Conservation (phyloP, 2,797 vertebrate species). For the Petrocephalus schoutedeni region DNA sequence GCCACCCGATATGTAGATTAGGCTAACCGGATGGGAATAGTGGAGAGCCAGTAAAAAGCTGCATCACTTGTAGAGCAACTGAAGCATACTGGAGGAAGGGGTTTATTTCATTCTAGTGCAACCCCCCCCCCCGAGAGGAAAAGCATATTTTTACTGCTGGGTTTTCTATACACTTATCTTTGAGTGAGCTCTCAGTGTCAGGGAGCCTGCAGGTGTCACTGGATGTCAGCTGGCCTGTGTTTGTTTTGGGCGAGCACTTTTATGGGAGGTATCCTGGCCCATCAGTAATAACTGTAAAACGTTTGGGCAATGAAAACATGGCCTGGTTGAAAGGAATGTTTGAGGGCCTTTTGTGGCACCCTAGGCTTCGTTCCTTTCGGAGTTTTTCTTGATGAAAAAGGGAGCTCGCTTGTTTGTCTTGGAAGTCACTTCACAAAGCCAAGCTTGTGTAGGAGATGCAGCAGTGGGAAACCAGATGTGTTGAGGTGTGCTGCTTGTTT, state of each 20-base stretch:
- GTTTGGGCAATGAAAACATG: constrained; percentile 82
- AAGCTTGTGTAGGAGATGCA: constrained; percentile 45
- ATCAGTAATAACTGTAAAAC: constrained; percentile 76
- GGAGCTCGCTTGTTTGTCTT: constrained; percentile 70
- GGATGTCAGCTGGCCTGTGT: constrained; percentile 74
- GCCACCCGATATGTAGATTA: background rate
- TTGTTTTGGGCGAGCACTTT: constrained; percentile 73
- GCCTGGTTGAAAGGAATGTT: constrained; percentile 35
- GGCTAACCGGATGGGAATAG: background rate
- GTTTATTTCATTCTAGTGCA: constrained; percentile 21
- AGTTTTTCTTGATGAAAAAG: constrained; percentile 1
- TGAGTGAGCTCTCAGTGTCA: constrained; percentile 47
- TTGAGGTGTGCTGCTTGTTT: constrained; percentile 53
- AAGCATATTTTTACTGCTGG: constrained; percentile 24
- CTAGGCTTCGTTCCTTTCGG: constrained; percentile 29
- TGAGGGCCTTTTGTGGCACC: background rate
- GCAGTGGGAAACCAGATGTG: constrained; percentile 33
- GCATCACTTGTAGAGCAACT: background rate
- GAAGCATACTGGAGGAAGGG: constrained; percentile 17
- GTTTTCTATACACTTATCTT: constrained; percentile 39
- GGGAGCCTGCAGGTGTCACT: constrained; percentile 75
- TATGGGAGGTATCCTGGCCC: constrained; percentile 68
- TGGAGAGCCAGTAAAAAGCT: background rate
- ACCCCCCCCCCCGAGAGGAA: background rate
- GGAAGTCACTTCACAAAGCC: constrained; percentile 66